Percentiles rank a stretch among this genome's conserved stretches.
Evolutionary conservation across 2,113 vertebrate genomes (phyloP).

Genomic region (Reinhardtius hippoglossoides): DNA sequence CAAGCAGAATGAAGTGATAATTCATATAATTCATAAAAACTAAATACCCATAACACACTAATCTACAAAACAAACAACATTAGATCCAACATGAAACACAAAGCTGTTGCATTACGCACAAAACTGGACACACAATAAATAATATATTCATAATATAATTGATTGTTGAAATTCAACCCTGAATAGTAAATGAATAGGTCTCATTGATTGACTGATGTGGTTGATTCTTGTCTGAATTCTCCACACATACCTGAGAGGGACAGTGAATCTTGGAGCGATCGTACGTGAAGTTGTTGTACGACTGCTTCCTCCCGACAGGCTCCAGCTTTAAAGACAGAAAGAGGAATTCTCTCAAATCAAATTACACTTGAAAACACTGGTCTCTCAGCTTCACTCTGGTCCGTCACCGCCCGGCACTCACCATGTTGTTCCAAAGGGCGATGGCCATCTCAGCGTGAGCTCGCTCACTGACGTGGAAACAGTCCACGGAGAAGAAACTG

Average conservation of each 20-base stretch:
- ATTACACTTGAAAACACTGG: not conserved
- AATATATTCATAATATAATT: no score
- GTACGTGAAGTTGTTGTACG: conserved; percentile 89
- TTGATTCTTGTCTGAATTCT: not conserved
- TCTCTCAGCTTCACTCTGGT: not conserved
- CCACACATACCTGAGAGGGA: conserved; percentile 85
- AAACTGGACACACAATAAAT: no score
- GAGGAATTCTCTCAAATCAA: not conserved
- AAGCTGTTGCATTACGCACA: no score
- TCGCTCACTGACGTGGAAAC: conserved; percentile 88
- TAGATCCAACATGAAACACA: no score
- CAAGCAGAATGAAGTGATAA: no score
- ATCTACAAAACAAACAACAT: no score
- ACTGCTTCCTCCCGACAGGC: conserved; percentile 87
- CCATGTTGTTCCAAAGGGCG: conserved; percentile 96
- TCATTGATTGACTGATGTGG: no score
- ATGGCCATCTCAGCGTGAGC: conserved; percentile 91
- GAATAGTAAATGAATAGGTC: not conserved
- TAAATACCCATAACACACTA: no score
- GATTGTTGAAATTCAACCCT: not conserved
- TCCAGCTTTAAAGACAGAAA: conserved; percentile 84
- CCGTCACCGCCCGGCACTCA: conserved; percentile 52
- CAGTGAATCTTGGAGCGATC: conserved; percentile 88
- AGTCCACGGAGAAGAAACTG: conserved; percentile 90
- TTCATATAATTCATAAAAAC: no score